Conservation (phyloP, 2,113 vertebrate genomes). For the Oreocharis arfaki region DNA sequence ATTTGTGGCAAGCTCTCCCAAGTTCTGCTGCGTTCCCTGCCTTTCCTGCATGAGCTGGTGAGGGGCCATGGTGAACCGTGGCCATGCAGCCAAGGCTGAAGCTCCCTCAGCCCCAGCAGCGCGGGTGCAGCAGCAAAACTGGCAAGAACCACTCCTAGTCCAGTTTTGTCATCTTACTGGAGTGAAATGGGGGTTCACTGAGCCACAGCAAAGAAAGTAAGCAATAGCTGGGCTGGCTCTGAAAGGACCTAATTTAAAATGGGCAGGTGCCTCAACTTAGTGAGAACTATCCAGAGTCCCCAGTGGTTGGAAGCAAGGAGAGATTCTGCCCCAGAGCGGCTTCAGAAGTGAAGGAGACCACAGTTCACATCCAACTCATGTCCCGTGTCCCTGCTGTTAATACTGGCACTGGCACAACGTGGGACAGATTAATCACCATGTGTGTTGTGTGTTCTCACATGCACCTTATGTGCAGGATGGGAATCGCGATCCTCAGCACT, state of each 20-base stretch:
- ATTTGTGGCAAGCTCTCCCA: background rate
- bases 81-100: background rate
- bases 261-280: background rate
- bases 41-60: background rate
- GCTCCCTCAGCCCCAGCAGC: background rate
- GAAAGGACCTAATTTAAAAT: background rate
- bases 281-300: background rate
- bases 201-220: background rate
- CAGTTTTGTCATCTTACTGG: background rate
- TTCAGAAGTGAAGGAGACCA: background rate
- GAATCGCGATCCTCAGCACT: rapidly evolving
- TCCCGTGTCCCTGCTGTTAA: background rate
- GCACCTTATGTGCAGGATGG: background rate
- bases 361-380: rapidly evolving
- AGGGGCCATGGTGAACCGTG: background rate
- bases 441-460: rapidly evolving
- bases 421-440: background rate
- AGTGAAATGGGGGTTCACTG: background rate
- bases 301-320: background rate
- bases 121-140: rapidly evolving
- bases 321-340: background rate
- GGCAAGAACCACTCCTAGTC: background rate
- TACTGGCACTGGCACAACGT: background rate
- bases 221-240: background rate
- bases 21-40: background rate